These are phyloP conservation scores for Rhopalosiphum nymphaeae DNA, from an alignment of 2,888 invertebrate genomes.

Conservation along the genomic window DNA sequence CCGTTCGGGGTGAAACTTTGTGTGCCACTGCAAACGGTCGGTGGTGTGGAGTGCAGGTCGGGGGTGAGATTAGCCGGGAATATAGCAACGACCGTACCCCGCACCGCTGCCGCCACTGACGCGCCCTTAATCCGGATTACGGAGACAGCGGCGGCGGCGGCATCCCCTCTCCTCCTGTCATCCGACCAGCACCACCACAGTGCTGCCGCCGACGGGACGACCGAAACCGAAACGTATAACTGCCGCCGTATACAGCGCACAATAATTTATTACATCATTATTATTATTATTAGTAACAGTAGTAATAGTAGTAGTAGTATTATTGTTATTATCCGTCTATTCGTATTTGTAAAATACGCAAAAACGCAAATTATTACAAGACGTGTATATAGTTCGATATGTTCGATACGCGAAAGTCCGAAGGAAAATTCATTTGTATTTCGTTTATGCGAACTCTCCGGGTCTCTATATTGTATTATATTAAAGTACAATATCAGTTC, in stretches of 20 bases:
- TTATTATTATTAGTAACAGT: background rate
- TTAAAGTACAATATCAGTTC: background rate
- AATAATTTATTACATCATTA: background rate
- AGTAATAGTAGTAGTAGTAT: background rate
- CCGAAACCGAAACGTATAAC: constrained; percentile 10
- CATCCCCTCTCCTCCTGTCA: background rate
- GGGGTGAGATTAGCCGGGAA: constrained; percentile 66
- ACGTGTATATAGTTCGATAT: background rate
- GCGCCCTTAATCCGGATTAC: constrained; percentile 67
- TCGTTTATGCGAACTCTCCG: background rate
- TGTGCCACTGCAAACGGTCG: background rate
- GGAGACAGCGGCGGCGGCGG: constrained; percentile 39
- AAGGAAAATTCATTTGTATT: background rate
- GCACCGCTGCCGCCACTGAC: constrained; percentile 32
- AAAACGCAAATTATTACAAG: too few relatives aligned
- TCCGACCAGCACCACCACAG: background rate
- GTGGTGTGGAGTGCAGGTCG: background rate
- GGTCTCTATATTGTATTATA: background rate
- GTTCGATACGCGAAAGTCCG: background rate
- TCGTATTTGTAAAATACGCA: background rate
- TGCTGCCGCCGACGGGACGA: constrained; percentile 6
- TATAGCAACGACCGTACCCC: constrained; percentile 51
- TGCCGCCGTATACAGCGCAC: background rate
- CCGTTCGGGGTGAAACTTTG: constrained; percentile 48
- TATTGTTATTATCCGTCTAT: background rate